Evolutionary conservation across 2,113 vertebrate species (phyloP), one percentile per base, ranked within the genome.

Genomic region (Tetrao urogallus): DNA sequence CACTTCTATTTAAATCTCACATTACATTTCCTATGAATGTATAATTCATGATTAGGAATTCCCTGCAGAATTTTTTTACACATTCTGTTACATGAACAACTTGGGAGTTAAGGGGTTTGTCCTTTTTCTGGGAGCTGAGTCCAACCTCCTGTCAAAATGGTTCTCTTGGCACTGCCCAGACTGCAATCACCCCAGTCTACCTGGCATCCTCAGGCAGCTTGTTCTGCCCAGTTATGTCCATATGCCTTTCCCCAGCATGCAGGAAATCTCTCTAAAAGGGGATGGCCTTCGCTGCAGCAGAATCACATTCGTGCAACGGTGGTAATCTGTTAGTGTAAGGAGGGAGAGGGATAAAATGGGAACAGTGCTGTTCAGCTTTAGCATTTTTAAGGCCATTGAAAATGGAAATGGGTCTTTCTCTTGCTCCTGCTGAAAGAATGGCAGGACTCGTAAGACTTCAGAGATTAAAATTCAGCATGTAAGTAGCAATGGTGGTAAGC

Each of bases 241-340:
- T 4, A 32, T 1, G 0, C 50, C 73, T 43, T 69, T 58, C 40
- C 58, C 71, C 74, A 83, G 71, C 38, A 2, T 0, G 42, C 52
- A 84, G 84, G 66, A 65, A 3, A 22, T 32, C 75, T 52, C 54
- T 54, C 52, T 30, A 48, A 18, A 61, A 60, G 40, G 61, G 61
- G 21, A 12, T 2, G 14, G 5, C 56, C 32, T 72, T 28, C 32
- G 11, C 1, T 40, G 64, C 90, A 82, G 69, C 2, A 76, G 60
- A 58, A 17, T 8, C 36, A 3, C 4, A 19, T 54, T 2, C 76
- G 67, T 42, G 73, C 58, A 24, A 2, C 0, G 1, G 6, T 1
- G 70, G 48, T 80, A 43, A 77, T 42, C 48, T 92, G 70, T 40
- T 78, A 69, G 42, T 11, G 0, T 3, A 14, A 5, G 6, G 48